phyloP scores from a whole-genome alignment of 2,113 vertebrate genomes.

The Nesospiza acunhae region DNA sequence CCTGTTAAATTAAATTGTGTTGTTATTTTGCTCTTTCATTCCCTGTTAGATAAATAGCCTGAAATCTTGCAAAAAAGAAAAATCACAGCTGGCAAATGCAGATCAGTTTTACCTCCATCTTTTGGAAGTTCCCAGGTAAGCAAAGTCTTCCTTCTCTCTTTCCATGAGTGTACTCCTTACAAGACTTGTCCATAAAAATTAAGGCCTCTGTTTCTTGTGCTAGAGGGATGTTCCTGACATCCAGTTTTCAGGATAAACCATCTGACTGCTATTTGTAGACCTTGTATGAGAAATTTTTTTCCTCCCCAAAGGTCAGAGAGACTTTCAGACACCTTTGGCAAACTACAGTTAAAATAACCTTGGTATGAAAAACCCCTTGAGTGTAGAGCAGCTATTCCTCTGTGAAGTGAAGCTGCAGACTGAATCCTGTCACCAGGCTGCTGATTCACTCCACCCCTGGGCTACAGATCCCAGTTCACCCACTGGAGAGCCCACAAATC shows the following conservation, averaged over 20 bases:
- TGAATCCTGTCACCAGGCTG: background rate
- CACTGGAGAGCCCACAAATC: background rate
- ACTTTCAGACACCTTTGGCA: background rate
- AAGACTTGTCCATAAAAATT: background rate
- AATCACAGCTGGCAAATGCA: constrained; percentile 79
- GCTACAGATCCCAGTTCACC: background rate
- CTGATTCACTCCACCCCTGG: background rate
- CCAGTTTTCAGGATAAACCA: background rate
- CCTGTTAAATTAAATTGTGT: background rate
- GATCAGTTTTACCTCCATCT: constrained; percentile 89
- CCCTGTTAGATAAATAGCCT: constrained; percentile 81
- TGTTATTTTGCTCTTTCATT: background rate
- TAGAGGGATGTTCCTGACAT: background rate
- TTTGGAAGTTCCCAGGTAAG: constrained; percentile 83
- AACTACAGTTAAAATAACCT: background rate
- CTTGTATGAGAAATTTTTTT: background rate
- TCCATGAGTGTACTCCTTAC: background rate
- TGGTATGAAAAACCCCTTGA: background rate
- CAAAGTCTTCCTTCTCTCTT: background rate
- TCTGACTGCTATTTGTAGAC: background rate
- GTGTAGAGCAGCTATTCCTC: background rate
- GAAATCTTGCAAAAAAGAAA: constrained; percentile 83
- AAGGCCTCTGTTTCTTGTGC: background rate
- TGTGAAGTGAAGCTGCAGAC: background rate
- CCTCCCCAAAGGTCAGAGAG: background rate